These are phyloP conservation scores for Pomacea maculata DNA, from an alignment of 1,140 invertebrate genomes.

Conservation along the genomic window DNA sequence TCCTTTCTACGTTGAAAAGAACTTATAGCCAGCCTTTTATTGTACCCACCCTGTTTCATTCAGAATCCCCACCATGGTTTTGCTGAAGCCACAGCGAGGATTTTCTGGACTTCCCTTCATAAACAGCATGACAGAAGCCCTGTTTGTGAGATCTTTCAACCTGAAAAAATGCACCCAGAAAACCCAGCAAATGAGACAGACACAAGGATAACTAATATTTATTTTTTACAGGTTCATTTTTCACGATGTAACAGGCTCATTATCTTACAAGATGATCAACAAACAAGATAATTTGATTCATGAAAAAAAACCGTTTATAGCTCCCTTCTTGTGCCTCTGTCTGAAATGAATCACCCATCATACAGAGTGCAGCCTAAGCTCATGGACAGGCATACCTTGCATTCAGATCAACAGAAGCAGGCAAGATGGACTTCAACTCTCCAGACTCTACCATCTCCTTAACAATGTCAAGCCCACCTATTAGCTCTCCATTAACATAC, in stretches of 20 bases:
- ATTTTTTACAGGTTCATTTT: background rate
- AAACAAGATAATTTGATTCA: too few relatives aligned
- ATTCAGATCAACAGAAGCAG: conserved; percentile 47
- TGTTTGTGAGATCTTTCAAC: conserved; percentile 56
- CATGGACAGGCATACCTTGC: conserved; percentile 42
- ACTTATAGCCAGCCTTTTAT: background rate
- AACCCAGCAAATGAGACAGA: background rate
- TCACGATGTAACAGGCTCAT: too few relatives aligned
- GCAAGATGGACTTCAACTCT: conserved; percentile 55
- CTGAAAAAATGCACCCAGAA: conserved; percentile 29
- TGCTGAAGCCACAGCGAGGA: conserved; percentile 83
- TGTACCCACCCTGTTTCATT: conserved; percentile 51
- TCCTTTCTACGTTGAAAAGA: background rate
- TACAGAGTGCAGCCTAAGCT: background rate
- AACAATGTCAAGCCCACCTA: conserved; percentile 96
- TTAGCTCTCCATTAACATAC: conserved; percentile 91
- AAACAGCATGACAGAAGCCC: conserved; percentile 85
- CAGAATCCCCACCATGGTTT: conserved; percentile 53
- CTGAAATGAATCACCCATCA: too few relatives aligned
- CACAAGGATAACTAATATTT: background rate
- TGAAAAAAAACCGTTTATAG: too few relatives aligned
- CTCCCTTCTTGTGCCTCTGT: too few relatives aligned
- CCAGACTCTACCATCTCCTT: conserved; percentile 61
- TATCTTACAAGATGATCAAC: too few relatives aligned
- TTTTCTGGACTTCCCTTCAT: conserved; percentile 91